Evolutionary conservation across 2,797 vertebrate species (phyloP).

Genomic region (Gallinago stenura): DNA sequence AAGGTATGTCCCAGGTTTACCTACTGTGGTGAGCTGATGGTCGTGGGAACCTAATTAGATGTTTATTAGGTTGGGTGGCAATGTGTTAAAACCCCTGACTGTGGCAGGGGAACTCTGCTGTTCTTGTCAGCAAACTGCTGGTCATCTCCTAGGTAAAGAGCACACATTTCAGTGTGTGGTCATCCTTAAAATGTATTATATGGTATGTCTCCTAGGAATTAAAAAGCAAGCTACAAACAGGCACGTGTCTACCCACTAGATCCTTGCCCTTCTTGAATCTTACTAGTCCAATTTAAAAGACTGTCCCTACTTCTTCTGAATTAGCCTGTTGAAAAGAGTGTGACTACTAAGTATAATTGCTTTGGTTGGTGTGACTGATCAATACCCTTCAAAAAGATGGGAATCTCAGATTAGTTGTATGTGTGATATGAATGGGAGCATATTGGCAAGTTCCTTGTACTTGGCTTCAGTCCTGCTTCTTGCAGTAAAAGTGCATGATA

Average conservation of each 20-base stretch:
- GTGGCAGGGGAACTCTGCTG: neutral
- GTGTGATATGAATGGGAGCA: neutral
- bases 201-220: neutral
- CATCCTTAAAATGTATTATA: accelerated
- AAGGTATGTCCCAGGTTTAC: neutral
- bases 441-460: neutral
- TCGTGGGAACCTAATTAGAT: neutral
- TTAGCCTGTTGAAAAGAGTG: neutral
- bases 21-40: accelerated
- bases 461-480: neutral
- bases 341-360: neutral
- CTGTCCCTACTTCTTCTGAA: neutral
- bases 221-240: neutral
- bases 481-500: neutral
- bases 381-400: neutral
- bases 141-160: neutral
- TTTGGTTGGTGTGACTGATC: neutral
- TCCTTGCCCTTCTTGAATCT: neutral
- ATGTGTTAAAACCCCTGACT: neutral
- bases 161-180: neutral
- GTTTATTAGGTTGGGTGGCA: neutral
- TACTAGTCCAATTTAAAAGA: neutral
- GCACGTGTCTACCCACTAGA: neutral
- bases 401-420: neutral
- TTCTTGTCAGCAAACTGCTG: neutral